Conservation (phyloP, 2,797 vertebrate species). For the Molossus molossus region DNA sequence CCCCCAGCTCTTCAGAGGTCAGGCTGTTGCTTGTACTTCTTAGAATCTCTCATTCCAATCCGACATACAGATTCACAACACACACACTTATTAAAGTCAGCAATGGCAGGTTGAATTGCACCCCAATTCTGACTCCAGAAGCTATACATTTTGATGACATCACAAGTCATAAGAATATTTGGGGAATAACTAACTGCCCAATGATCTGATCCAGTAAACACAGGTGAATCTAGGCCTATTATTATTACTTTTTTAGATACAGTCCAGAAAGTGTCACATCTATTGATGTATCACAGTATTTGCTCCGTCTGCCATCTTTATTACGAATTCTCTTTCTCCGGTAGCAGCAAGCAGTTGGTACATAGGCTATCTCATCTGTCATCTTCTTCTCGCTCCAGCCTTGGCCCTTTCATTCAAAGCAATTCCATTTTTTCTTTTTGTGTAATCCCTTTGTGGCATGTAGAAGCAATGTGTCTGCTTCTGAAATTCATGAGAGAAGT, state of each 20-base stretch:
- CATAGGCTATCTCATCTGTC: background rate
- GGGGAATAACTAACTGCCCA: background rate
- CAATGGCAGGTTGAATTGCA: background rate
- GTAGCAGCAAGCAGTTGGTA: background rate
- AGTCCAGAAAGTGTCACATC: background rate
- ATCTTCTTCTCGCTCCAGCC: background rate
- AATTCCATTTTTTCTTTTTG: background rate
- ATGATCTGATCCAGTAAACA: background rate
- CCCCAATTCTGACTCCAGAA: background rate
- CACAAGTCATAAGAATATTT: background rate
- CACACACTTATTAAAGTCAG: background rate
- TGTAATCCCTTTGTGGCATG: background rate
- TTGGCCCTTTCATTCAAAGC: constrained; percentile 11
- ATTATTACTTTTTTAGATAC: background rate
- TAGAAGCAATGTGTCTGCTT: background rate
- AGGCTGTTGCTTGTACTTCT: background rate
- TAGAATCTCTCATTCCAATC: background rate
- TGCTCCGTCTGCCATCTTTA: background rate
- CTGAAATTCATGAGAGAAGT: background rate
- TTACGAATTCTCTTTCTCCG: background rate
- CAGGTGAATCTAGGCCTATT: background rate
- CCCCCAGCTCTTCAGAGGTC: background rate
- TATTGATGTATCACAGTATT: background rate
- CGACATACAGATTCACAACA: background rate
- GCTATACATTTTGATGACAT: background rate